Percentiles rank a stretch among this genome's conserved stretches.
Evolutionary conservation across 2,888 invertebrate genomes (phyloP).

Genomic region (Brachyptera risi): DNA sequence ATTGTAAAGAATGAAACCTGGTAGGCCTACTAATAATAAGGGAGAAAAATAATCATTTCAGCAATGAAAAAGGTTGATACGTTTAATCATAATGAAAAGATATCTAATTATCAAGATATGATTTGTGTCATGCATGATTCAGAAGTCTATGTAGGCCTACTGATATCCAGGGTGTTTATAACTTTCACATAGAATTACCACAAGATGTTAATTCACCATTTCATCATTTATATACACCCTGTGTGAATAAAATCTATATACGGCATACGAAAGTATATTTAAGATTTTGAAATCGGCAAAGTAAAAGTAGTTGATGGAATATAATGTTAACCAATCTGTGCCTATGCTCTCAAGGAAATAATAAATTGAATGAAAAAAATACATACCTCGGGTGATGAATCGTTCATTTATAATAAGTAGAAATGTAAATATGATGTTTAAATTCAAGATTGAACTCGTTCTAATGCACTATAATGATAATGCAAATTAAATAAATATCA

Average conservation of each 20-base stretch:
- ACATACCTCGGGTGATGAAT: constrained; percentile 21
- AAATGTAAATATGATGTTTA: constrained; percentile 14
- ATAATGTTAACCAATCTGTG: neutral
- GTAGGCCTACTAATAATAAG: neutral
- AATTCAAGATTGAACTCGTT: constrained; percentile 7
- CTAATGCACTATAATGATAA: constrained; percentile 22
- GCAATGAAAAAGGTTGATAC: too few species aligned
- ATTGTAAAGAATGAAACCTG: neutral
- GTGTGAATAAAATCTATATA: neutral
- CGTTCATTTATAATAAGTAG: constrained; percentile 15
- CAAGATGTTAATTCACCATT: too few species aligned
- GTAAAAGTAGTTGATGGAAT: neutral
- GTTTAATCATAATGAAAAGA: too few species aligned
- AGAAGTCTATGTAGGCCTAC: too few species aligned
- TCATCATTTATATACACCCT: neutral
- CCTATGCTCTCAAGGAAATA: constrained; percentile 4
- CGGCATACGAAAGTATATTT: neutral
- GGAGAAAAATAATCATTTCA: too few species aligned
- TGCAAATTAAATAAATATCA: constrained; percentile 25
- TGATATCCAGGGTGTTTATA: neutral
- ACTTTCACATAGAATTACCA: neutral
- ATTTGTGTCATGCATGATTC: too few species aligned
- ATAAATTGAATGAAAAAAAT: constrained; percentile 11
- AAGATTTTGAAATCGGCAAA: neutral
- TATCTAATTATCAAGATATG: too few species aligned